These are phyloP conservation scores for Eulemur albifrons DNA, from an alignment of 2,797 vertebrate genomes.

Conservation along the genomic window DNA sequence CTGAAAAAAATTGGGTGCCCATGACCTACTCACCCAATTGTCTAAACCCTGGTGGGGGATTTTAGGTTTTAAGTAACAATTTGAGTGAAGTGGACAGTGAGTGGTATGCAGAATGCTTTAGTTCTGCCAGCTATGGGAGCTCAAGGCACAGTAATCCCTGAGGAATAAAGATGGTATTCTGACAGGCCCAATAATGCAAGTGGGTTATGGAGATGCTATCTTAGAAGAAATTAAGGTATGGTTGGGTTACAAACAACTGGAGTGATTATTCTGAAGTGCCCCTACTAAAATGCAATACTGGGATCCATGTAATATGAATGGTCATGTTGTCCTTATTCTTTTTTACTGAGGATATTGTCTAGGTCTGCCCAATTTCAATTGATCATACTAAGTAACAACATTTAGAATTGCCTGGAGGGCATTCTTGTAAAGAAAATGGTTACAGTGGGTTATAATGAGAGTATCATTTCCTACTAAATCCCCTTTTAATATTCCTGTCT, in stretches of 20 bases:
- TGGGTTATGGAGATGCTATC: background rate
- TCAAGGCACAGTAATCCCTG: background rate
- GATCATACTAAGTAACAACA: background rate
- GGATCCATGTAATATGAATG: background rate
- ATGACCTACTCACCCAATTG: background rate
- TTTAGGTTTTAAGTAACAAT: background rate
- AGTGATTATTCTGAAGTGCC: background rate
- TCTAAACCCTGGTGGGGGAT: fast-evolving
- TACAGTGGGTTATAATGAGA: background rate
- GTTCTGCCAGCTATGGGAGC: background rate
- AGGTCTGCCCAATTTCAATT: fast-evolving
- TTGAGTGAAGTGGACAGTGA: background rate
- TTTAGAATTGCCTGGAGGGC: background rate
- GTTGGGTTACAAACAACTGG: background rate
- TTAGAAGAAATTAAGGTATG: too few species aligned
- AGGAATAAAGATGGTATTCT: background rate
- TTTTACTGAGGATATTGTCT: background rate
- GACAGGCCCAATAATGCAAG: background rate
- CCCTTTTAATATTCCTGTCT: background rate
- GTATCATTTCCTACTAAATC: background rate
- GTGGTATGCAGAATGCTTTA: background rate
- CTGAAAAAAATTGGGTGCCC: background rate
- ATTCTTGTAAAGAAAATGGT: background rate
- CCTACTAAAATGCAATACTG: background rate
- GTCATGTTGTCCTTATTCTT: fast-evolving